Conservation (phyloP, 1,140 invertebrate genomes). For the Carposina sasakii region DNA sequence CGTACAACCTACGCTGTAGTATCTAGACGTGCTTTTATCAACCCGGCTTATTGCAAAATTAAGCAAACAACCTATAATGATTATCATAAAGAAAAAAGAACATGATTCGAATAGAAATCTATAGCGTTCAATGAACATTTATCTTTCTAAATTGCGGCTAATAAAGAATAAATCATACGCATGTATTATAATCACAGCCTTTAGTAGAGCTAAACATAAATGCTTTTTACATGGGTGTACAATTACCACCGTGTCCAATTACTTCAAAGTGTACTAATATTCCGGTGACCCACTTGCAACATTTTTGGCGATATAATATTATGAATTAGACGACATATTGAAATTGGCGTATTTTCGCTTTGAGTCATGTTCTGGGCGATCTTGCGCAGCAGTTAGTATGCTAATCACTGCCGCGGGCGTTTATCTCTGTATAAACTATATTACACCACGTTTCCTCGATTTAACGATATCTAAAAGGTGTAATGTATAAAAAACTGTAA, state of each 20-base stretch:
- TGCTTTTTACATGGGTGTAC: slow-evolving; percentile 36
- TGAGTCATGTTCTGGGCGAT: too few species aligned
- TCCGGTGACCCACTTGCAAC: slow-evolving; percentile 37
- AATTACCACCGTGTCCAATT: slow-evolving; percentile 42
- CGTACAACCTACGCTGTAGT: too few species aligned
- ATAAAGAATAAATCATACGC: slow-evolving; percentile 42
- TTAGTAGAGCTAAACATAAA: slow-evolving; percentile 32
- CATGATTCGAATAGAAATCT: background rate
- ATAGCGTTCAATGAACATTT: slow-evolving; percentile 10
- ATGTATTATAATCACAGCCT: slow-evolving; percentile 40
- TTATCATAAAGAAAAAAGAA: too few species aligned
- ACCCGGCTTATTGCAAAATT: too few species aligned
- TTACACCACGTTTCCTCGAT: too few species aligned
- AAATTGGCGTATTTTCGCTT: slow-evolving; percentile 31
- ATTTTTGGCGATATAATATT: slow-evolving; percentile 36
- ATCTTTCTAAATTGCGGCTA: slow-evolving; percentile 35
- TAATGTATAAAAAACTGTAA: too few species aligned
- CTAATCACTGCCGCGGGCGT: background rate
- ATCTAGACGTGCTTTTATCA: too few species aligned
- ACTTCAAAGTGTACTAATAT: slow-evolving; percentile 32
- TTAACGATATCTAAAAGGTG: too few species aligned
- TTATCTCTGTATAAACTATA: too few species aligned
- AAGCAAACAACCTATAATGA: too few species aligned
- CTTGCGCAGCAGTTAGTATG: background rate
- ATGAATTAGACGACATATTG: slow-evolving; percentile 31